Evolutionary conservation across 1,140 invertebrate species (phyloP), one percentile per base, ranked within the genome.

Genomic region (Lordiphosa mommai): DNA sequence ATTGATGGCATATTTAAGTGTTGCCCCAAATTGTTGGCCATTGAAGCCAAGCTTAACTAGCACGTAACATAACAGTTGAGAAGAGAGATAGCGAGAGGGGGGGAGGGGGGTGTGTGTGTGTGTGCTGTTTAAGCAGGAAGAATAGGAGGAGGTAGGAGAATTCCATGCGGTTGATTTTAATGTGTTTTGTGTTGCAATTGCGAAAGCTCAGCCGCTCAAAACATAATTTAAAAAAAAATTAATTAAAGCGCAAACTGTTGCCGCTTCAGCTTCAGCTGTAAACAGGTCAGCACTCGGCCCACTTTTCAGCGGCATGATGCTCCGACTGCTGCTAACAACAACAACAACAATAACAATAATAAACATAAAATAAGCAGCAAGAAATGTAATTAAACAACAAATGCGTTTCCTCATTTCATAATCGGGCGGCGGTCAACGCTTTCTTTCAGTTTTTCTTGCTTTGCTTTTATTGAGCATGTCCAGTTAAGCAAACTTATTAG

Each of bases 341-440:
- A 44, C 30, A 36, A 55, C 30, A 66, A 61, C 29, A 40, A 70
- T 36, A 55, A 40, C 49, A 72, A 56, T 59, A 65, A 60, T 57
- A 61, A 70, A 61, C 52, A 48, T 63, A 76, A 61, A 82, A 41
- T 23, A 60, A 70, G 53, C 53, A 74, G 50, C 46, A 72, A 61
- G 48, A 61, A 70, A 49, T 63, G 76, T 76, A 82, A 82, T 82
- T 82, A 82, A 84, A 76, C 61, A 38, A 37, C 52, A 60, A 80
- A 82, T 76, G 55, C 23, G 55, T 61, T 82, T 82, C 72, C 72
- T 72, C 49, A 74, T 82, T 82, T 82, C 77, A 76, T 82, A 82
- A 82, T 68, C 61, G 17, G 20, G 29, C 51, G 48, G 7, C 52
- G 63, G 52, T 67, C 77, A 57, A 60, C 67, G 70, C 13, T 61